phyloP scores from a whole-genome alignment of 2,888 invertebrate genomes.

The Chironomus riparius region DNA sequence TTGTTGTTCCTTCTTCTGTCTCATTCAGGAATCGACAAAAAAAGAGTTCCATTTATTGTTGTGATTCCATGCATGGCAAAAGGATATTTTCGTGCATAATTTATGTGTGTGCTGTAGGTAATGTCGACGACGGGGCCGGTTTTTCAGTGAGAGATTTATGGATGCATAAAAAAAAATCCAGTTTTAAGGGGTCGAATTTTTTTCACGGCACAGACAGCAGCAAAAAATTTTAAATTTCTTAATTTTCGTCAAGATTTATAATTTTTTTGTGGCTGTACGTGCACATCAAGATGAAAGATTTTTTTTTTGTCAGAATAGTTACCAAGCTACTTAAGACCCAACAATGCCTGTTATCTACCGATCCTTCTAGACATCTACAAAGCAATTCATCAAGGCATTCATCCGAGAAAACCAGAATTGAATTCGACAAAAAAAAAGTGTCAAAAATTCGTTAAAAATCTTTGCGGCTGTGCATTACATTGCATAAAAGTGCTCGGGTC shows the following conservation, averaged over 20 bases:
- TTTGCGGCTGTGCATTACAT: no score
- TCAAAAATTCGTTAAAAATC: not conserved
- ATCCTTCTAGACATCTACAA: no score
- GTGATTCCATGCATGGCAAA: not conserved
- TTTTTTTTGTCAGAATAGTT: not conserved
- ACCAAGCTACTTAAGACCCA: not conserved
- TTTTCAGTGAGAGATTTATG: not conserved
- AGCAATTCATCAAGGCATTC: no score
- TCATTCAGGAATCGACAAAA: no score
- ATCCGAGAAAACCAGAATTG: no score
- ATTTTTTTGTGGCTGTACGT: not conserved
- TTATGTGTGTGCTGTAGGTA: slow-evolving; percentile 22
- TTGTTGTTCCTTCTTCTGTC: no score
- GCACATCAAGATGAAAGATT: not conserved
- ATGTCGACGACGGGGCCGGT: not conserved
- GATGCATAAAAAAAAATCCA: not conserved
- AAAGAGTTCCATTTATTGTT: not conserved
- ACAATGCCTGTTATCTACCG: no score
- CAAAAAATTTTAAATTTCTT: not conserved
- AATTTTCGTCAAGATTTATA: not conserved
- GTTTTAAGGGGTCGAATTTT: not conserved
- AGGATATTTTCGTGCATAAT: slow-evolving; percentile 20
- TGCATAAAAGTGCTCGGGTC: no score
- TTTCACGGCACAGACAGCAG: not conserved
- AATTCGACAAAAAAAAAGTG: no score